Evolutionary conservation across 1,140 invertebrate species (phyloP), one percentile per base, ranked within the genome.

Genomic region (Drosophila nikananu): DNA sequence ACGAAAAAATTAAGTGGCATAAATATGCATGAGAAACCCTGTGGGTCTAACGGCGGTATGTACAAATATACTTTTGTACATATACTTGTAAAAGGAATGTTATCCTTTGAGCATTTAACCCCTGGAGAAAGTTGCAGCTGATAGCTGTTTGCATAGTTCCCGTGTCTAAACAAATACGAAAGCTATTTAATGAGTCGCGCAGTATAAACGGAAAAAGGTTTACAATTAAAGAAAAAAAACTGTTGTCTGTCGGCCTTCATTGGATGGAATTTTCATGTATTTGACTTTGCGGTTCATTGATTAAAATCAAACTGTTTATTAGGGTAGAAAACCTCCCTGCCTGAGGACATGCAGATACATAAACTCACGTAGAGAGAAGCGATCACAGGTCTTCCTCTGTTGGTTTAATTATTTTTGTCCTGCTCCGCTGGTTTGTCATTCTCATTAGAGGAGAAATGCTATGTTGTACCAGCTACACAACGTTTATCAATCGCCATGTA

Each of bases 231-330:
- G 35, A 42, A 10, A 39, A 48, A 66, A 65, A 55, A 58, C 41
- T 27, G 32, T 41, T 80, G 77, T 60, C 59, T 80, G 84, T 41
- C 77, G 59, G 61, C 32, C 49, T 67, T 78, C 39, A 79, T 76
- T 72, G 61, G 71, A 84, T 84, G 79, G 71, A 54, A 73, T 83
- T 84, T 76, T 71, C 58, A 58, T 83, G 70, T 81, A 81, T 89
- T 78, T 80, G 57, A 57, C 78, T 89, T 84, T 89, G 86, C 81
- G 86, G 78, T 81, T 90, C 86, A 90, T 86, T 90, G 86, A 90
- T 86, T 90, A 82, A 90, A 82, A 90, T 90, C 81, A 82, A 86
- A 90, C 76, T 86, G 74, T 80, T 81, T 84, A 79, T 70, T 66
- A 84, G 37, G 67, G 64, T 71, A 59, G 37, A 32, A 32, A 35